Conservation (phyloP, 2,797 vertebrate species). For the Gymnopithys bicolor region DNA sequence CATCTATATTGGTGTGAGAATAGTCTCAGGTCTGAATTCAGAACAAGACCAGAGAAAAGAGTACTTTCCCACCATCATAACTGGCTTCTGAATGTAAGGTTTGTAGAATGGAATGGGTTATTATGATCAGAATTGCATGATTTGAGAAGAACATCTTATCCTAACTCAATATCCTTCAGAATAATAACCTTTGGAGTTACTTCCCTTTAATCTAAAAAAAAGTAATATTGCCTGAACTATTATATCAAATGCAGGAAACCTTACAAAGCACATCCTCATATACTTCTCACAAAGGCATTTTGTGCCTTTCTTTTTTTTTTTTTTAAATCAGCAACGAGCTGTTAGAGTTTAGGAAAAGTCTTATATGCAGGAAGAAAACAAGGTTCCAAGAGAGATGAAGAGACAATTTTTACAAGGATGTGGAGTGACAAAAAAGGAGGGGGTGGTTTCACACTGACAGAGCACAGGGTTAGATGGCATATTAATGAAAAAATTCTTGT, state of each 20-base stretch:
- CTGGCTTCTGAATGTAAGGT: accelerated
- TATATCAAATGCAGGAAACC: background rate
- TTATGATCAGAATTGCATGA: background rate
- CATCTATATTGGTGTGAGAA: background rate
- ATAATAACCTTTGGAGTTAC: background rate
- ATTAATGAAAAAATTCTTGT: background rate
- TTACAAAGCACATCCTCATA: background rate
- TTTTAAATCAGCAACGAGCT: background rate
- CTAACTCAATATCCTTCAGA: background rate
- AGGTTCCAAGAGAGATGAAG: background rate
- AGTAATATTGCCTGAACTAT: background rate
- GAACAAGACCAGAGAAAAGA: background rate
- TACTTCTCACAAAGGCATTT: background rate
- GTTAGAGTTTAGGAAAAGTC: background rate
- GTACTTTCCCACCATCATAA: background rate
- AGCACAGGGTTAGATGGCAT: accelerated
- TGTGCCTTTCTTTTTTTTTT: too few species aligned
- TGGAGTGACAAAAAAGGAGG: background rate
- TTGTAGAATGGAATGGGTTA: background rate
- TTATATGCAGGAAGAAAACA: background rate
- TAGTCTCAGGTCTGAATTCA: background rate
- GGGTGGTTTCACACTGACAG: background rate
- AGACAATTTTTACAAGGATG: background rate
- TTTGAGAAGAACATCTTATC: background rate
- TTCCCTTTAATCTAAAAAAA: background rate